Base-by-base conservation (phyloP, 2,797 vertebrate genomes). In the Sebastes iracundus region DNA sequence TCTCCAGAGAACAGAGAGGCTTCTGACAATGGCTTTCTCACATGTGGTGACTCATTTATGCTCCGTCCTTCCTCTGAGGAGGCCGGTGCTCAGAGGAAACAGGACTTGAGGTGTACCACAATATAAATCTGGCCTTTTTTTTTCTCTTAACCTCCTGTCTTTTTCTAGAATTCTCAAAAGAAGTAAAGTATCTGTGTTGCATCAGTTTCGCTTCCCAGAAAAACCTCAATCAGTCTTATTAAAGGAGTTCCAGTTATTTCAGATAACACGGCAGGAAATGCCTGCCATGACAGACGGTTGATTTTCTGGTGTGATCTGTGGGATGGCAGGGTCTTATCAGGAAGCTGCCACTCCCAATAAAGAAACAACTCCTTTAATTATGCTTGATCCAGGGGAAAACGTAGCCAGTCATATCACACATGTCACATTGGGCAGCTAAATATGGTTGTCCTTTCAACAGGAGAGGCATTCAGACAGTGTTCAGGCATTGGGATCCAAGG, bases 401-500 rank as follows among this genome's bases (percentile, higher is more conserved):
- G n/a, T 23, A 72, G 78, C 64, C 80, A 63, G 52, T 72, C 61
- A 63, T 67, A 82, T 88, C 79, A n/a, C 75, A 73, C 64, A 58
- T 76, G 60, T 81, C 91, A 90, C 94, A 95, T 46, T 63, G 38
- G 84, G 71, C 32, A 62, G 32, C 32, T 64, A 61, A 85, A 83
- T 66, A 27, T 7, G 59, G 49, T 49, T 49, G 78, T 69, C n/a
- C 18, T 76, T 72, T 82, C 25, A 84, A 14, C 72, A 52, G 53
- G 25, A 58, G 27, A 62, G 7, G 20, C 61, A 92, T 93, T 92
- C 78, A 88, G 93, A 80, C 64, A 75, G 83, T 92, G 56, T 25
- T 75, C 94, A 94, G 92, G 92, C 94, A 81, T 83, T 4, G 30
- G 77, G 73, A 85, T 82, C 14, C 33, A 86, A 76, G 80, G 84